Conservation (phyloP, 1,140 invertebrate species). For the Zophobas morio region DNA sequence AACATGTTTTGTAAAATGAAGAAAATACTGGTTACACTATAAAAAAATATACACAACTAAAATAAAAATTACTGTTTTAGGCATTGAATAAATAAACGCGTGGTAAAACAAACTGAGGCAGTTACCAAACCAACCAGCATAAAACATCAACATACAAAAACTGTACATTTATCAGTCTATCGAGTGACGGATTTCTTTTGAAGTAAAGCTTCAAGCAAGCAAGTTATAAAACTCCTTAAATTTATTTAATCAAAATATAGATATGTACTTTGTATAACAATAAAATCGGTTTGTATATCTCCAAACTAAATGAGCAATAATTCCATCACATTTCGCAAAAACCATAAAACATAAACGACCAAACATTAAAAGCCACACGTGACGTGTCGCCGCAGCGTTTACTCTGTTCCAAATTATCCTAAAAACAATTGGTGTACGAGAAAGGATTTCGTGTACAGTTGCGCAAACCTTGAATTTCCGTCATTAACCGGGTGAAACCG, state of each 20-base stretch:
- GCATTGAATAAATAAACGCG: conserved; percentile 32
- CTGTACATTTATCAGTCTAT: conserved; percentile 47
- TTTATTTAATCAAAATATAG: conserved; percentile 44
- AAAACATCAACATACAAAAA: conserved; percentile 32
- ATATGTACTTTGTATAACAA: conserved; percentile 38
- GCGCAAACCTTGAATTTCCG: not conserved
- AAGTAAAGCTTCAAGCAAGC: conserved; percentile 44
- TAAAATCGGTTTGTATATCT: conserved; percentile 26
- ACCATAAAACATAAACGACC: conserved; percentile 18
- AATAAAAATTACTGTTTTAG: conserved; percentile 40
- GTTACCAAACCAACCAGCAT: conserved; percentile 28
- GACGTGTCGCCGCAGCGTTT: conserved; percentile 17
- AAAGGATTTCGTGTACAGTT: conserved; percentile 22
- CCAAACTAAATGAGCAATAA: conserved; percentile 38
- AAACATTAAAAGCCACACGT: conserved; percentile 17
- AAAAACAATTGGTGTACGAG: conserved; percentile 39
- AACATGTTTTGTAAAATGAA: conserved; percentile 18
- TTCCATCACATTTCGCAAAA: conserved; percentile 45
- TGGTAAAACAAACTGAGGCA: conserved; percentile 34
- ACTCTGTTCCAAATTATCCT: conserved; percentile 12
- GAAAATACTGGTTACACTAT: conserved; percentile 40
- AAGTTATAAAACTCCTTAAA: conserved; percentile 40
- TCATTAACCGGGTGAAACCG: not conserved
- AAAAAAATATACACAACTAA: conserved; percentile 33
- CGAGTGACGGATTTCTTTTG: conserved; percentile 41